Evolutionary conservation across 2,797 vertebrate species (phyloP), one percentile per base, ranked within the genome.

Genomic region (Dromococcyx pavoninus): DNA sequence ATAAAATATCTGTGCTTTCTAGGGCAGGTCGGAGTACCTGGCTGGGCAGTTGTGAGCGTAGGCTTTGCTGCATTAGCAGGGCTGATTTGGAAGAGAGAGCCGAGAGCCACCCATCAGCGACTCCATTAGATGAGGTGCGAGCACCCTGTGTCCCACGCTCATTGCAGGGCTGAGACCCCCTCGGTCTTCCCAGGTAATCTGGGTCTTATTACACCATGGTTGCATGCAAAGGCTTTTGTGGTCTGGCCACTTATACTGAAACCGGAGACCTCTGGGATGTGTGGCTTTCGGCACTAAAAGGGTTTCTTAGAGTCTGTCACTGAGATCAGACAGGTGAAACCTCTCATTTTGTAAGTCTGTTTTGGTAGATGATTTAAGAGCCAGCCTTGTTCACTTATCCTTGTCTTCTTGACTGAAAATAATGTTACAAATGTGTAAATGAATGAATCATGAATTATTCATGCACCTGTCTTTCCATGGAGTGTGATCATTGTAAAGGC

Each of bases 71-170:
- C 7, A 0, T 17, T n/a, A 25, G 17, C 0, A 0, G 32, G 24
- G 35, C 53, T 66, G 50, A 7, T 35, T 15, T 12, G 25, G 43
- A 35, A 64, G 17, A 69, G 10, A 19, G 28, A 90, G 24, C 35
- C 66, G 25, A 46, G 61, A 25, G 46, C 54, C 60, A 24, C 23
- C 44, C 12, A 4, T 28, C 56, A 58, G 33, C 1, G 5, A 19
- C 27, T 0, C 1, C 3, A 3, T 23, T 9, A 27, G 19, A 2
- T 0, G 3, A 67, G 39, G 13, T 3, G 15, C 4, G 19, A 32
- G 67, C 8, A 14, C 56, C 2, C 21, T 5, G 5, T 8, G 8
- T 7, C 51, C 1, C 0, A 15, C 28, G 46, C 13, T 37, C 16
- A 14, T 5, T 4, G 4, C 11, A 5, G 14, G 16, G 67, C 58